phyloP scores from a whole-genome alignment of 2,888 invertebrate genomes.

The Allygus modestus region DNA sequence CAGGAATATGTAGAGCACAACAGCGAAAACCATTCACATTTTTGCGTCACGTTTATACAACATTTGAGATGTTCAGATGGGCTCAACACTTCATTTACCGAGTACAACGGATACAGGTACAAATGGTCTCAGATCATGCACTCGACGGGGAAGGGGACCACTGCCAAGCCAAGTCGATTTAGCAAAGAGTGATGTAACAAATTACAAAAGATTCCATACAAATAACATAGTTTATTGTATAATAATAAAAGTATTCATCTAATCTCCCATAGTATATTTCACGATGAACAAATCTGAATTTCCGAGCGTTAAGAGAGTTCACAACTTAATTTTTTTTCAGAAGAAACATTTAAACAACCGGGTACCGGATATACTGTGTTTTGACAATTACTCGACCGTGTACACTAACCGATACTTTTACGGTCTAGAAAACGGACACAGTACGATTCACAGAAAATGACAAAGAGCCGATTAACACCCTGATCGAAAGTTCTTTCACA shows the following conservation, averaged over 20 bases:
- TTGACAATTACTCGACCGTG: conserved; percentile 48
- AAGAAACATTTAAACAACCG: conserved; percentile 59
- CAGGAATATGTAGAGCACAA: conserved; percentile 63
- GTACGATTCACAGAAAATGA: conserved; percentile 65
- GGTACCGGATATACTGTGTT: conserved; percentile 52
- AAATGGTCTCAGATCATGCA: conserved; percentile 42
- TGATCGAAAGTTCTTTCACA: conserved; percentile 64
- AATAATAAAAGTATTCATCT: conserved; percentile 60
- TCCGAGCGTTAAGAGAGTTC: conserved; percentile 53
- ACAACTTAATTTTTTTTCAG: conserved; percentile 46
- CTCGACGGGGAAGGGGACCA: conserved; percentile 33
- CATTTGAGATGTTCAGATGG: conserved; percentile 58
- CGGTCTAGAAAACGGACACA: conserved; percentile 61
- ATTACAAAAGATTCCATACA: conserved; percentile 64
- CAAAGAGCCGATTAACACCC: conserved; percentile 64
- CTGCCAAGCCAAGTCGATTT: conserved; percentile 50
- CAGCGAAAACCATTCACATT: conserved; percentile 65
- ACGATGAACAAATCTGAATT: conserved; percentile 60
- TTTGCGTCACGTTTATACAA: conserved; percentile 64
- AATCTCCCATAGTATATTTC: conserved; percentile 62
- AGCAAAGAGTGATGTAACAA: conserved; percentile 62
- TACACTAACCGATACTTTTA: conserved; percentile 56
- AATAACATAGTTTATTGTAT: conserved; percentile 63
- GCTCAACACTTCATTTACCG: conserved; percentile 54
- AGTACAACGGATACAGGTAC: conserved; percentile 48